Percentiles rank a stretch among this genome's conserved stretches.
Evolutionary conservation across 2,113 vertebrate species (phyloP).

Genomic region (Falcunculus frontatus): DNA sequence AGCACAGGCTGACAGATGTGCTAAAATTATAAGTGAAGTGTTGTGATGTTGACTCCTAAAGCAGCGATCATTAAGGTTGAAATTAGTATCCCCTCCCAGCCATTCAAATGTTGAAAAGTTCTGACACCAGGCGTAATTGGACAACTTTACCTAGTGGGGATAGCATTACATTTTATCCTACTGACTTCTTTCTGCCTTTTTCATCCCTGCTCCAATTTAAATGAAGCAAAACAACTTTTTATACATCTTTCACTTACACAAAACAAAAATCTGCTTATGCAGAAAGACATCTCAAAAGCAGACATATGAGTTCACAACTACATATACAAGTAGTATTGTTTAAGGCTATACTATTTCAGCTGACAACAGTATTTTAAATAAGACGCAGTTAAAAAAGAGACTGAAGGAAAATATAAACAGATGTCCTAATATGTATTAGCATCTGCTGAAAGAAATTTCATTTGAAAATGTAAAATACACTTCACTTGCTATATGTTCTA

Average conservation of each 20-base stretch:
- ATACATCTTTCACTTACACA: constrained; percentile 40
- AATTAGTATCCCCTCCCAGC: constrained; percentile 65
- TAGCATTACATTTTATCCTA: constrained; percentile 30
- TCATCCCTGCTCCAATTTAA: constrained; percentile 53
- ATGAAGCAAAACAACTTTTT: constrained; percentile 59
- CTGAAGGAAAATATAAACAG: constrained; percentile 56
- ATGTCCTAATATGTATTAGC: constrained; percentile 61
- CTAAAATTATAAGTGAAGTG: constrained; percentile 61
- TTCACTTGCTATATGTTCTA: background rate
- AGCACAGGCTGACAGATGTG: constrained; percentile 58
- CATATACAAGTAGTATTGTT: constrained; percentile 56
- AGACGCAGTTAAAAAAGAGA: constrained; percentile 30
- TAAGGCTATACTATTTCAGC: constrained; percentile 65
- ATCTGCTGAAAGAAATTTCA: constrained; percentile 46
- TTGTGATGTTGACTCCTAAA: constrained; percentile 67
- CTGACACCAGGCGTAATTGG: constrained; percentile 53
- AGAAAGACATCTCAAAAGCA: constrained; percentile 62
- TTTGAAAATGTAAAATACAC: constrained; percentile 25
- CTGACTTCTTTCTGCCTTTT: constrained; percentile 45
- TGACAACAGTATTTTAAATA: constrained; percentile 64
- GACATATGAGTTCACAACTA: constrained; percentile 29
- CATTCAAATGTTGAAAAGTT: constrained; percentile 65
- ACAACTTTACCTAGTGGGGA: constrained; percentile 63
- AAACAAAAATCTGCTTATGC: constrained; percentile 69
- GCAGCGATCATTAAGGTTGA: constrained; percentile 62